Evolutionary conservation across 2,888 invertebrate species (phyloP), one percentile per base, ranked within the genome.

Genomic region (Oconnorella tubifera): DNA sequence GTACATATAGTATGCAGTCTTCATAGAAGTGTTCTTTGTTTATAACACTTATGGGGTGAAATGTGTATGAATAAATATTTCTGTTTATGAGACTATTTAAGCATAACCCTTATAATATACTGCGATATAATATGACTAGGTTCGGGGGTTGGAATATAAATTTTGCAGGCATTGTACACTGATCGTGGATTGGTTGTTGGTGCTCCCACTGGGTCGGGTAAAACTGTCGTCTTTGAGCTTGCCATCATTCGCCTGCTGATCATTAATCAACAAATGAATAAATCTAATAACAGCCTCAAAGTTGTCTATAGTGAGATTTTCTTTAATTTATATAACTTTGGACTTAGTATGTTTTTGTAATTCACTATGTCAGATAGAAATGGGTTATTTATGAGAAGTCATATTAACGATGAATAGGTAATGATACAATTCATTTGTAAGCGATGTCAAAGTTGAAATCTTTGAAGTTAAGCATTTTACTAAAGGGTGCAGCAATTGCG

Each of bases 131-230:
- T 29, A 29, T 50, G 28, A 27, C 27, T 29, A 27, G 19, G 27
- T 27, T 2, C 2, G 25, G 1, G 1, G 23, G 19, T 14, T 51
- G 29, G 14, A n/a, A 49, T 58, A n/a, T 33, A 40, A 3, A 1
- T 14, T 32, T 59, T 67, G 3, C 65, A 82, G 82, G 78, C 79
- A 31, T 71, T 83, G 51, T 79, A 82, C 67, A 75, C 80, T 86
- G 89, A 90, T 80, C 86, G 86, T 75, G 86, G 89, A 0, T 77
- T 91, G 66, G 89, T 90, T 6, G 85, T 91, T 1, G 88, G 89
- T 68, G 89, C 91, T 0, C 91, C 91, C 0, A 91, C 91, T 2
- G 91, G 90, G 1, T 89, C 90, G 1, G 91, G 91, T 1, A 91
- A 91, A 82, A 91, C 91, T 0, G 88, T 86, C 28, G 83, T 90